Evolutionary conservation across 2,888 invertebrate genomes (phyloP), one percentile per base, ranked within the genome.

Genomic region (Brenthis hecate): DNA sequence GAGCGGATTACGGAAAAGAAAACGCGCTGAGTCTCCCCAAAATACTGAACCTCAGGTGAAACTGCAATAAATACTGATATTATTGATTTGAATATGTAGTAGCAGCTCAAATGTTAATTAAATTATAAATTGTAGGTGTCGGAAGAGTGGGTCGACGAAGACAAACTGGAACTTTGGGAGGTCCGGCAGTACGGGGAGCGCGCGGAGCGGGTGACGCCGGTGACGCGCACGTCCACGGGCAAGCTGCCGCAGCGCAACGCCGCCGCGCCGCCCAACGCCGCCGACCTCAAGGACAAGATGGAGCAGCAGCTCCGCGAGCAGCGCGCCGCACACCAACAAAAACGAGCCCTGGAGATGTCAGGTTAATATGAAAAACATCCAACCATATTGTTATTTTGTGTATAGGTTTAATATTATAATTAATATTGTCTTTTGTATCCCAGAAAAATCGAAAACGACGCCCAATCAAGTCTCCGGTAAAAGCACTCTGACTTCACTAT

Each of bases 101-200:
- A 36, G 3, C 6, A 5, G 0, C 6, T 1, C 6, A 11, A 14
- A 62, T n/a, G 19, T 43, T 13, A 28, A 4, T 14, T 43, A 43
- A 36, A 13, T 53, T 8, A 19, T 48, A 36, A 16, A 6, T 65
- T 61, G 14, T 66, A 92, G 92, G 97, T 99, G 13, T 95, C 96
- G 0, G 99, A 99, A 87, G 97, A 97, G 80, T 99, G 99, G 99
- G 96, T 98, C 0, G 98, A 98, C 76, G 99, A 99, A 87, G 98
- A 98, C 75, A 97, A 97, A 83, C 89, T 99, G 56, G 99, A 99
- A 82, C 88, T 99, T 53, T 99, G 99, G 99, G 99, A 99, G 90
- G 98, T 99, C 71, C 97, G 97, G 79, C 96, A 97, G 79, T 98
- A 98, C 84, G 97, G 97, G 28, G 98, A 98, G 86, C 95, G 94